Base-by-base conservation (phyloP, 2,797 vertebrate species). In the Pipistrellus kuhlii region DNA sequence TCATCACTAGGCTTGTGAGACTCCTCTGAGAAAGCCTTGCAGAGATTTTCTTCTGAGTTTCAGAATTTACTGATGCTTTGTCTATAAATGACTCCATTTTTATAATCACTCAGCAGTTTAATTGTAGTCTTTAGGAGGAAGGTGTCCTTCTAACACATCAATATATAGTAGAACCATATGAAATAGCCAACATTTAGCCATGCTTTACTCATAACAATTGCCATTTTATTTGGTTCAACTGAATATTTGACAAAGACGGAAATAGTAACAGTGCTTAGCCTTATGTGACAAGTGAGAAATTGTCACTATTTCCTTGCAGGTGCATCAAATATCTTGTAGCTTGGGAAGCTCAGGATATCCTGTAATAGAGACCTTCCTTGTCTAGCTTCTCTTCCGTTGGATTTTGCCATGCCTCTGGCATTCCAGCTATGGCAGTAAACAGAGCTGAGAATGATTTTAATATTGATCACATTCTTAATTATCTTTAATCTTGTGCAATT, bases 201-300 rank as follows among this genome's bases (percentile, higher is more conserved):
- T 73, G 77, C 76, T 90, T 76, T 46, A 15, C 14, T 18, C 68
- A 71, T 27, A 51, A 30, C 72, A 73, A 53, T 30, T 17, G 13
- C 41, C 51, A 0, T 51, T 93, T 85, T 76, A 66, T 75, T 76
- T 93, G 23, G 57, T 46, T 95, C 38, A 80, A 51, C 51, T 25
- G 51, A 55, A 75, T 84, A 15, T 57, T 91, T 73, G 81, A 64
- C 59, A 84, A 72, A 27, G 62, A 21, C 8, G 8, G 57, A 93
- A 88, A 94, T 76, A 94, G 53, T 48, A 85, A 77, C 53, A 78
- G 93, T 80, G 72, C 25, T 90, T 82, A 72, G 14, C 23, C 27
- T 85, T 78, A 20, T 35, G 14, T 87, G 27, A 51, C 32, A 88
- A 83, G 32, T 80, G 71, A 72, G 64, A 85, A 85, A 44, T 69